These are phyloP conservation scores for Steinernema hermaphroditum DNA, from an alignment of 2,888 invertebrate species.

Conservation along the genomic window DNA sequence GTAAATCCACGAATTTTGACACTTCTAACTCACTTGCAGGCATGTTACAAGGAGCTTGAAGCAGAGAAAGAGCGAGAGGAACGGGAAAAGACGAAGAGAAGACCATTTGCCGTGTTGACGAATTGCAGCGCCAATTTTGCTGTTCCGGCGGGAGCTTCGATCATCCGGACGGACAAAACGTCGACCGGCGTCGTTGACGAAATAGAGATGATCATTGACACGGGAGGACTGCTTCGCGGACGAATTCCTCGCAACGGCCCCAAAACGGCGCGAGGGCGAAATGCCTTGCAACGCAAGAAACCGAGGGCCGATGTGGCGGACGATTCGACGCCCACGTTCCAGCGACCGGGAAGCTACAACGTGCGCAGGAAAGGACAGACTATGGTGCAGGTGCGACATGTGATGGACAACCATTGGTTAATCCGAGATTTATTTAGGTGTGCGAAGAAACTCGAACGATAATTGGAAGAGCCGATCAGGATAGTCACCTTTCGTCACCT, in stretches of 20 bases:
- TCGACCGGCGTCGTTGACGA: conserved; percentile 55
- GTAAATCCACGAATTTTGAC: conserved; percentile 71
- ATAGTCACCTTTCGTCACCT: not conserved
- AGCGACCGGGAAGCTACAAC: not conserved
- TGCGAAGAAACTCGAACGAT: conserved; percentile 4
- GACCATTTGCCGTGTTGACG: not conserved
- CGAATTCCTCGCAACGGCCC: not conserved
- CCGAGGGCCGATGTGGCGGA: not conserved
- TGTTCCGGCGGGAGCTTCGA: not conserved
- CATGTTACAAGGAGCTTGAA: conserved; percentile 2
- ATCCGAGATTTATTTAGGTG: not conserved
- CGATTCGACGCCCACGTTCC: not conserved
- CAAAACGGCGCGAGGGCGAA: not conserved
- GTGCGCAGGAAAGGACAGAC: conserved; percentile 49
- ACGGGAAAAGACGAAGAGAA: not conserved
- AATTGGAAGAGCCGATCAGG: not conserved
- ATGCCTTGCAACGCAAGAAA: not conserved
- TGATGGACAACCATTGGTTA: not conserved
- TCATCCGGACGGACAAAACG: conserved; percentile 31
- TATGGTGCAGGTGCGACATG: conserved; percentile 48
- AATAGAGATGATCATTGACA: conserved; percentile 48
- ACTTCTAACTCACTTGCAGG: not conserved
- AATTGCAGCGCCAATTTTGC: conserved; percentile 32
- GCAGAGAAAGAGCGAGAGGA: not conserved
- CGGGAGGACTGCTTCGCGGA: conserved; percentile 38